Evolutionary conservation across 2,888 invertebrate species (phyloP).

Genomic region (Bimastos eiseni): DNA sequence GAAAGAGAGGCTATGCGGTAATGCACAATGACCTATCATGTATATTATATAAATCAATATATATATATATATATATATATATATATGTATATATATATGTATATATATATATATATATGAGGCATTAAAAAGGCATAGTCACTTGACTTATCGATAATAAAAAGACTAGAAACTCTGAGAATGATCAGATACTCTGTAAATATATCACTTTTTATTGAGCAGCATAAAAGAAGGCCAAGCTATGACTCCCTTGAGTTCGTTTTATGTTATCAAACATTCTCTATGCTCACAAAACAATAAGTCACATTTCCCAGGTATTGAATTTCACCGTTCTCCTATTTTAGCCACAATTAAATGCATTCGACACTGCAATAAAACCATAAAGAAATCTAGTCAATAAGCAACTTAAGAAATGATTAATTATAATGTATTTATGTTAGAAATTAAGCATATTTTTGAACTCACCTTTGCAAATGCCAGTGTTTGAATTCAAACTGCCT

Average conservation of each 20-base stretch:
- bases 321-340: no score
- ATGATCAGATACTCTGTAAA: background rate
- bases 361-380: background rate
- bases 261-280: no score
- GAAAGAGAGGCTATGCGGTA: background rate
- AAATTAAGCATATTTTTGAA: background rate
- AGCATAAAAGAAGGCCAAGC: background rate
- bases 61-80: no score
- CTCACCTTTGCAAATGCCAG: constrained; percentile 33
- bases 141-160: background rate
- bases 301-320: no score
- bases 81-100: no score
- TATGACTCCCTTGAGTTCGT: no score
- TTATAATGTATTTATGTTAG: background rate
- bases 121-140: background rate
- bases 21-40: no score
- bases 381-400: background rate
- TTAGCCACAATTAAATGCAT: no score
- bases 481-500: background rate
- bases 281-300: no score
- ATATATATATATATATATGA: no score
- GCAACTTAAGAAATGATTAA: background rate
- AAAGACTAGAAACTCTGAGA: background rate
- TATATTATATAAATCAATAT: no score
- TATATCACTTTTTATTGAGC: background rate